These are phyloP conservation scores for Apostichopus californicus DNA, from an alignment of 35 echinoderm and acorn worm species.

Conservation along the genomic window DNA sequence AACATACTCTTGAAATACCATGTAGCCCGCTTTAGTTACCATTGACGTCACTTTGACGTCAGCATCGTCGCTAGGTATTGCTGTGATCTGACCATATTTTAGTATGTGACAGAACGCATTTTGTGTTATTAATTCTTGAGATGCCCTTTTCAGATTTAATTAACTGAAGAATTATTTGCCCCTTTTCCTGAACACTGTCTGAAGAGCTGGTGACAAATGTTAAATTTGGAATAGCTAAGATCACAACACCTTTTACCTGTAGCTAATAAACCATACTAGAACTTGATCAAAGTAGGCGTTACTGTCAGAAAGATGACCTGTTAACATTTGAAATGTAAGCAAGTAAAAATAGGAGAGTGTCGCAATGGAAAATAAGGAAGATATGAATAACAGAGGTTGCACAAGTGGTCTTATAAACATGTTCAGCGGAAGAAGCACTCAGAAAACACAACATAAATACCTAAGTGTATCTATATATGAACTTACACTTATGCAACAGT, in stretches of 20 bases:
- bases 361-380: too few species aligned
- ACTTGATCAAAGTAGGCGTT: not conserved
- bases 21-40: not conserved
- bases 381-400: too few species aligned
- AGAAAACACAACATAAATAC: too few species aligned
- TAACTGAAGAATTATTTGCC: not conserved
- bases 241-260: not conserved
- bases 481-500: too few species aligned
- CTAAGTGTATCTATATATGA: too few species aligned
- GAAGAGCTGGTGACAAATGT: not conserved
- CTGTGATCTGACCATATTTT: not conserved
- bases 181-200: not conserved
- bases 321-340: not conserved
- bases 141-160: conserved; percentile 23
- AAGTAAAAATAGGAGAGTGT: too few species aligned
- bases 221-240: not conserved
- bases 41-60: conserved; percentile 8
- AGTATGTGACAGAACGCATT: not conserved
- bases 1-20: conserved; percentile 14
- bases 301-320: not conserved
- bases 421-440: too few species aligned
- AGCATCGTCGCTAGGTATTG: not conserved
- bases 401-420: too few species aligned
- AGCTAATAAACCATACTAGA: not conserved
- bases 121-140: conserved; percentile 13